Percentiles rank a stretch among this genome's conserved stretches.
Conservation (phyloP, 2,797 vertebrate genomes). For the Bovichtus variegatus region DNA sequence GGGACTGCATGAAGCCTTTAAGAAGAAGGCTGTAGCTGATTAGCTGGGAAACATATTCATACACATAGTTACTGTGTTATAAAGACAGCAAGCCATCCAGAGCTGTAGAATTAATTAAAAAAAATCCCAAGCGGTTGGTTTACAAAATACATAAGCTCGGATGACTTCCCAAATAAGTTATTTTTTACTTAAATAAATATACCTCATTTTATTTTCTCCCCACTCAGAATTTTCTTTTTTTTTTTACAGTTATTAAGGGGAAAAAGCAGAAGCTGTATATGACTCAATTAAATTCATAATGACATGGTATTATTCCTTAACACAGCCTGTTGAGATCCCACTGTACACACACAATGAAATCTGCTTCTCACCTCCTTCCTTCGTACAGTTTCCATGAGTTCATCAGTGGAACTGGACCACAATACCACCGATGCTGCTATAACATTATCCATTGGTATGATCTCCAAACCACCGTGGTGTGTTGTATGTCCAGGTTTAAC, state of each 20-base stretch:
- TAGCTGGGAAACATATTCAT: conserved; percentile 21
- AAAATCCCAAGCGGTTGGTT: background rate
- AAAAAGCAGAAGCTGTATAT: background rate
- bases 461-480: conserved; percentile 18
- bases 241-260: background rate
- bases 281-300: background rate
- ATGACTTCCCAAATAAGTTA: background rate
- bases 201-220: background rate
- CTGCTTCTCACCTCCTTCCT: conserved; percentile 62
- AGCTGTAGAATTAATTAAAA: background rate
- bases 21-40: conserved; percentile 11
- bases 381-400: conserved; percentile 57
- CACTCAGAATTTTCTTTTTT: background rate
- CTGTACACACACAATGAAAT: background rate
- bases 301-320: background rate
- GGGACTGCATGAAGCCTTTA: background rate
- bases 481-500: conserved; percentile 13
- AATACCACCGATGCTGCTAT: conserved; percentile 11
- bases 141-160: background rate
- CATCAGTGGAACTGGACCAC: conserved; percentile 20
- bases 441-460: conserved; percentile 61
- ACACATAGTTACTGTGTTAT: background rate
- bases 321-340: background rate
- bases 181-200: background rate
- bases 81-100: background rate